phyloP scores from a whole-genome alignment of 2,797 vertebrate genomes.

The Premnoplex brunnescens region DNA sequence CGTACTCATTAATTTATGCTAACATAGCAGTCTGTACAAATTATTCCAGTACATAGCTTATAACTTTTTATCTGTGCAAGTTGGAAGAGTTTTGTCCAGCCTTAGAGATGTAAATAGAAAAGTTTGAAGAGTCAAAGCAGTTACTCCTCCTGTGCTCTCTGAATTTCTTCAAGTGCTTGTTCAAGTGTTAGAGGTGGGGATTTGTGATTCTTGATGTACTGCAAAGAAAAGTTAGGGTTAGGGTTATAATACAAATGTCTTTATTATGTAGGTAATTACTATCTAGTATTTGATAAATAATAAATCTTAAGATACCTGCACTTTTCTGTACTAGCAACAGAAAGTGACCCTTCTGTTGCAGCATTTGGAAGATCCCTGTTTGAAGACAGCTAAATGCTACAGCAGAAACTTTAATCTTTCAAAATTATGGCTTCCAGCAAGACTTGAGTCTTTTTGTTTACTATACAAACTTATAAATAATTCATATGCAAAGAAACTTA shows the following conservation, averaged over 20 bases:
- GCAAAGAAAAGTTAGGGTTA: background rate
- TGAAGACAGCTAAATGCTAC: background rate
- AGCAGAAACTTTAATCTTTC: background rate
- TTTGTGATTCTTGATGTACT: conserved; percentile 81
- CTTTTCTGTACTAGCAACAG: background rate
- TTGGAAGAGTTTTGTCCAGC: background rate
- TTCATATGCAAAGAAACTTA: background rate
- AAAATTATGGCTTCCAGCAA: background rate
- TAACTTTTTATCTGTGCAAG: background rate
- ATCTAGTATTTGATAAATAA: background rate
- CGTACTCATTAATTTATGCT: background rate
- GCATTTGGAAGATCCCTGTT: too few species aligned
- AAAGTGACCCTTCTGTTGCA: background rate
- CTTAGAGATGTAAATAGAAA: background rate
- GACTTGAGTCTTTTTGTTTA: background rate
- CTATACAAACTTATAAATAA: background rate
- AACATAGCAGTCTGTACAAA: background rate
- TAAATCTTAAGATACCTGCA: background rate
- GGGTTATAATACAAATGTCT: background rate
- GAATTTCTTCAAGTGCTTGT: conserved; percentile 72
- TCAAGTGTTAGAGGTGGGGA: conserved; percentile 73
- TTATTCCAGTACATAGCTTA: background rate
- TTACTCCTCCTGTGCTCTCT: conserved; percentile 53
- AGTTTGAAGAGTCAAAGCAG: background rate
- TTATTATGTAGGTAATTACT: background rate